phyloP scores from a whole-genome alignment of 2,797 vertebrate genomes.

The Pagetopsis macropterus region DNA sequence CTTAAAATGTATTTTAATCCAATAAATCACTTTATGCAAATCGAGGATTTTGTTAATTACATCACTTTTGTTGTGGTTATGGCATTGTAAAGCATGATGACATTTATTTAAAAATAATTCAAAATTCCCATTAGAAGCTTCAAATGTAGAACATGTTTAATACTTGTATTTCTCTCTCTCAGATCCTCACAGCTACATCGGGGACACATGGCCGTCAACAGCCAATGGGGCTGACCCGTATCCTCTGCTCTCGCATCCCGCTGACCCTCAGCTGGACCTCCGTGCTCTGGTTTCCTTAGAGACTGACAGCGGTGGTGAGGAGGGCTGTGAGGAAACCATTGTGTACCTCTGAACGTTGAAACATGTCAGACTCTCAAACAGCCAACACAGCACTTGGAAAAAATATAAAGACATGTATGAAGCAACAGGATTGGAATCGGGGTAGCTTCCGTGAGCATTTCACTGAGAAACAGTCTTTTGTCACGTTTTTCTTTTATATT shows the following conservation, averaged over 20 bases:
- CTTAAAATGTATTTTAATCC: too few relatives aligned
- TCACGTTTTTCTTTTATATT: constrained; percentile 8
- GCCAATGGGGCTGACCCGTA: constrained; percentile 61
- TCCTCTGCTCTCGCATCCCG: constrained; percentile 47
- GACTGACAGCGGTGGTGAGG: constrained; percentile 78
- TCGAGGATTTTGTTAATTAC: too few relatives aligned
- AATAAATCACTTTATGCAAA: too few relatives aligned
- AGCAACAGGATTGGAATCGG: constrained; percentile 7
- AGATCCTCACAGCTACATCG: constrained; percentile 77
- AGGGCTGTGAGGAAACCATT: constrained; percentile 84
- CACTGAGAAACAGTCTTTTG: neutral
- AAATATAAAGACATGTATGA: constrained; percentile 9
- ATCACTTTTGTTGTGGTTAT: too few relatives aligned
- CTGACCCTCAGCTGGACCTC: constrained; percentile 70
- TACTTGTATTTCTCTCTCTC: constrained; percentile 42
- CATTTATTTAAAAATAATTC: too few relatives aligned
- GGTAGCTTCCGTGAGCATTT: constrained; percentile 24
- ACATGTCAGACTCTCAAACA: constrained; percentile 17
- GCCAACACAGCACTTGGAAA: constrained; percentile 23
- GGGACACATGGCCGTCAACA: constrained; percentile 68
- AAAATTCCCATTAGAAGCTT: too few relatives aligned
- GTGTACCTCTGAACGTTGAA: constrained; percentile 81
- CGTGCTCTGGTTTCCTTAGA: constrained; percentile 77
- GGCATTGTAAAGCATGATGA: too few relatives aligned
- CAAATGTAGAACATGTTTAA: neutral